phyloP scores from a whole-genome alignment of 2,888 invertebrate species.

The Chrysolina americana region DNA sequence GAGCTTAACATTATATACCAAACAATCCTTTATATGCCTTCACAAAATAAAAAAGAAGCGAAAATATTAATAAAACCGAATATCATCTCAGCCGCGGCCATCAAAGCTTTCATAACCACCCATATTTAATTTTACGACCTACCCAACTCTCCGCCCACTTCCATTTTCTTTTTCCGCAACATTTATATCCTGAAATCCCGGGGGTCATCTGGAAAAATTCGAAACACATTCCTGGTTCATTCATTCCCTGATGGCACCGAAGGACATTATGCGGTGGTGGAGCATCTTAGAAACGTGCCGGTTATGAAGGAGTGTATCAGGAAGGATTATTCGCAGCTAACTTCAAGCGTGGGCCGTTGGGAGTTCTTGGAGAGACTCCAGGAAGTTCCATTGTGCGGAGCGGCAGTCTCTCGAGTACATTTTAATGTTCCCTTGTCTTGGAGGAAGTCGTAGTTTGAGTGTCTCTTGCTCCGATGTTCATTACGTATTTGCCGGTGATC shows the following conservation, averaged over 20 bases:
- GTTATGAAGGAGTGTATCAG: slow-evolving; percentile 18
- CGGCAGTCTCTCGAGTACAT: slow-evolving; percentile 6
- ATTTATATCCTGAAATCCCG: slow-evolving; percentile 35
- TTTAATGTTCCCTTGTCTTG: slow-evolving; percentile 20
- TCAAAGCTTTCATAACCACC: slow-evolving; percentile 10
- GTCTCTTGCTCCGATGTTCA: slow-evolving; percentile 3
- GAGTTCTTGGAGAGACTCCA: slow-evolving; percentile 21
- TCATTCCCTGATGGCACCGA: slow-evolving; percentile 31
- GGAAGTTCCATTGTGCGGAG: slow-evolving; percentile 14
- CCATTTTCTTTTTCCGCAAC: slow-evolving; percentile 14
- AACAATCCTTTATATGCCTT: too few species aligned
- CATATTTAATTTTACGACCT: slow-evolving; percentile 9
- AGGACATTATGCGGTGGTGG: slow-evolving; percentile 36
- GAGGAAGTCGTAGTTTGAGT: slow-evolving; percentile 10
- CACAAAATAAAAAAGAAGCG: neutral
- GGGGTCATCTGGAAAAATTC: slow-evolving; percentile 35
- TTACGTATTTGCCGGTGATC: slow-evolving; percentile 1
- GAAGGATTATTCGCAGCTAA: slow-evolving; percentile 21
- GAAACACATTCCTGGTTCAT: slow-evolving; percentile 40
- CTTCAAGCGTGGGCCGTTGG: slow-evolving; percentile 18
- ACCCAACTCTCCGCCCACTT: neutral
- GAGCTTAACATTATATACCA: too few species aligned
- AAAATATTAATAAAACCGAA: slow-evolving; percentile 6
- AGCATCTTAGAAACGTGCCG: slow-evolving; percentile 25
- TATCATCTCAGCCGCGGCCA: neutral